Evolutionary conservation across 2,113 vertebrate genomes (phyloP).

Genomic region (Indicator indicator): DNA sequence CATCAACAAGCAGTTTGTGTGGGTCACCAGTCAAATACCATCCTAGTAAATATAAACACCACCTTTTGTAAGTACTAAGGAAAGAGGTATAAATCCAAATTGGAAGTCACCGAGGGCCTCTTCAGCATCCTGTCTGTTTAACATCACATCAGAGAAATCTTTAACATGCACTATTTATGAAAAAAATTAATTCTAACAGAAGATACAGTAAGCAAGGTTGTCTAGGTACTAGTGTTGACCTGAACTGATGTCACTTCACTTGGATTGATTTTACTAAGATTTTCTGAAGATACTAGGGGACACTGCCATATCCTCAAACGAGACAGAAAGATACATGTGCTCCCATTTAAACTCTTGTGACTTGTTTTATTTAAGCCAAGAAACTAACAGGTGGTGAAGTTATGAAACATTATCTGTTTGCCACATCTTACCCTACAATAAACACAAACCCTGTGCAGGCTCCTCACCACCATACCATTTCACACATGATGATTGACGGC

Average conservation of each 20-base stretch:
- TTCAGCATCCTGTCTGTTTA: constrained; percentile 1
- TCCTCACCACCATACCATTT: constrained; percentile 68
- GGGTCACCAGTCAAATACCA: background rate
- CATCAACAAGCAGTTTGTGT: constrained; percentile 1
- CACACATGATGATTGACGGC: constrained; percentile 87
- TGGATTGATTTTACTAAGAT: constrained; percentile 2
- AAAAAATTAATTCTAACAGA: constrained; percentile 15
- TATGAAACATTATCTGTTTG: constrained; percentile 72
- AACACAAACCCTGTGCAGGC: constrained; percentile 67
- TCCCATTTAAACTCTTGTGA: constrained; percentile 51
- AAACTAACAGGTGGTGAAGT: constrained; percentile 77
- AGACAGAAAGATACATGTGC: constrained; percentile 53
- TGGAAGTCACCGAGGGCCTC: background rate
- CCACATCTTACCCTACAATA: constrained; percentile 60
- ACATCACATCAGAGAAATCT: constrained; percentile 37
- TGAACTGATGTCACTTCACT: background rate
- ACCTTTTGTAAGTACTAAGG: background rate
- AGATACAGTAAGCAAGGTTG: constrained; percentile 32
- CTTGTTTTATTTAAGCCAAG: constrained; percentile 69
- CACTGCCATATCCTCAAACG: constrained; percentile 50
- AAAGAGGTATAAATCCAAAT: background rate
- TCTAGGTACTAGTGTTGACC: background rate
- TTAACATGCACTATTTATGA: constrained; percentile 10
- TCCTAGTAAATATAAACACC: background rate
- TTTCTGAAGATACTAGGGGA: constrained; percentile 63